These are phyloP conservation scores for Halcyon smyrnensis DNA, from an alignment of 2,797 vertebrate species.

Conservation along the genomic window DNA sequence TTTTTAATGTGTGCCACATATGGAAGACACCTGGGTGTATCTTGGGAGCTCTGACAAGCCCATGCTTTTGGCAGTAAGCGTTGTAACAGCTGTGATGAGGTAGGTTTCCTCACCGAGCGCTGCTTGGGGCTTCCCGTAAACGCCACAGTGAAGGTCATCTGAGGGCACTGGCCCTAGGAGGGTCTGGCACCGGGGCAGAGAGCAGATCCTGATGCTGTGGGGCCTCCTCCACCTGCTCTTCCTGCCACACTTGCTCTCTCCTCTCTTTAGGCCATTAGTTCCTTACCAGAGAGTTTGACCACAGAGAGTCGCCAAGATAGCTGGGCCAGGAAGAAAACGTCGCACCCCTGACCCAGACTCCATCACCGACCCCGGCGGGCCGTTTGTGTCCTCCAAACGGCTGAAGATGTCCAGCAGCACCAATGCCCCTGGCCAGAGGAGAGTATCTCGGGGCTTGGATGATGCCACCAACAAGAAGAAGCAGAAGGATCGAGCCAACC, in stretches of 20 bases:
- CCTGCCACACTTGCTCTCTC: neutral
- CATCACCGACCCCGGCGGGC: slow-evolving; percentile 90
- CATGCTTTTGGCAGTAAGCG: slow-evolving; percentile 20
- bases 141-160: neutral
- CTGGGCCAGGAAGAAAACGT: slow-evolving; percentile 97
- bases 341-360: slow-evolving; percentile 98
- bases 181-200: neutral
- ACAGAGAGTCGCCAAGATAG: slow-evolving; percentile 98
- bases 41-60: slow-evolving; percentile 17
- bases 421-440: slow-evolving; percentile 82
- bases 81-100: slow-evolving; percentile 56
- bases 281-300: slow-evolving; percentile 88
- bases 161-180: neutral
- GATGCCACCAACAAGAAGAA: slow-evolving; percentile 92
- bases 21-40: neutral
- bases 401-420: slow-evolving; percentile 94
- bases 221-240: neutral
- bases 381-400: slow-evolving; percentile 92
- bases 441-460: slow-evolving; percentile 84
- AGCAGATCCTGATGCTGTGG: neutral
- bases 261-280: slow-evolving; percentile 82
- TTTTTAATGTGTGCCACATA: neutral
- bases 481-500: slow-evolving; percentile 95
- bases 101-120: neutral
- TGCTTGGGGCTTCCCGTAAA: neutral